Base-by-base conservation (phyloP, 2,888 invertebrate species). In the Ernsta delagoae region DNA sequence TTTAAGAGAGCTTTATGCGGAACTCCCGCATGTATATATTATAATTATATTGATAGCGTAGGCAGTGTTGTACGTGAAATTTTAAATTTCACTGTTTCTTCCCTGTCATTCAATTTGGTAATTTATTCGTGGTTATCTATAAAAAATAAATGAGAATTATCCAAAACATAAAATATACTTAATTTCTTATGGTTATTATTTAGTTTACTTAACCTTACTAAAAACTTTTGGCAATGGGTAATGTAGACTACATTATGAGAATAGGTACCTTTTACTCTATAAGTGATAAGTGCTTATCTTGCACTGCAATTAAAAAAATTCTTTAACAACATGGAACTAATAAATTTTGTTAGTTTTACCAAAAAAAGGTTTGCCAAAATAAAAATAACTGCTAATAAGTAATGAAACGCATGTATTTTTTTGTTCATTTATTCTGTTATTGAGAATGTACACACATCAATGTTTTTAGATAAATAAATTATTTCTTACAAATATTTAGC, bases 1-100 rank as follows among this genome's bases (percentile, higher is more conserved):
- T 89, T 89, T 91, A 90, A 92, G 88, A 92, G 90, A 92, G 92
- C 92, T 92, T 92, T 92, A 90, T 87, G 88, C 89, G 89, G 84
- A 76, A 71, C 71, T 77, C 82, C 57, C 87, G 90, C 83, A 80
- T 92, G 89, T 45, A 45, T 45, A 43, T 43, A 36, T 5, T 5
- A 36, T 91, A 90, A 24, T 24, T 85, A 77, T 65, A 71, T 75
- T 84, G 75, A 78, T 87, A 88, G 84, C 79, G 77, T 89, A 88
- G 83, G 76, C 74, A 74, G 77, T 77, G 75, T 80, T 79, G 8
- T 79, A 77, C 75, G 89, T 90, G 91, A 89, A 90, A 92, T 92
- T 91, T 81, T 80, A 79, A 93, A 93, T 93, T 92, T 93, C 90
- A 81, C 89, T 79, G 78, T 76, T 78, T 87, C 85, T 88, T 88